phyloP scores from a whole-genome alignment of 2,888 invertebrate species.

The Heliothis peltigera region DNA sequence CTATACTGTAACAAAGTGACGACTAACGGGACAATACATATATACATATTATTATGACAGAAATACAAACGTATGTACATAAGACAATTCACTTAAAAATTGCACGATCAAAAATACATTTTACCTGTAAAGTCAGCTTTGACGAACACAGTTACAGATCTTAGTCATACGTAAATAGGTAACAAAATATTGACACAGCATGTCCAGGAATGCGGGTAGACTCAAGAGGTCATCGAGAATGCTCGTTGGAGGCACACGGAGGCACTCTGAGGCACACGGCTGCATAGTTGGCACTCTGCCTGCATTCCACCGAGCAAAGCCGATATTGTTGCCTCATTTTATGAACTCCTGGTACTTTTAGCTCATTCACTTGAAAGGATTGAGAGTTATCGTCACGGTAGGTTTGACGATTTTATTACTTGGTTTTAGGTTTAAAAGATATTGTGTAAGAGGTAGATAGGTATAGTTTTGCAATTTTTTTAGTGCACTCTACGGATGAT shows the following conservation, averaged over 20 bases:
- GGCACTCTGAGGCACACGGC: constrained; percentile 27
- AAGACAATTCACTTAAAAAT: too few relatives aligned
- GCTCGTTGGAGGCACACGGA: constrained; percentile 20
- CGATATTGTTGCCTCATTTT: constrained; percentile 41
- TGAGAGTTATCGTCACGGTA: not conserved
- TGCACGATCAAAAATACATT: too few relatives aligned
- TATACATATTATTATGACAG: not conserved
- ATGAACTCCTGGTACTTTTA: constrained; percentile 14
- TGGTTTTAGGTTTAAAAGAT: not conserved
- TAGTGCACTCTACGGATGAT: too few relatives aligned
- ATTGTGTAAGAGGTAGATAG: not conserved
- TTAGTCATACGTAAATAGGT: constrained; percentile 1
- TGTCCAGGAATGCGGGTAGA: constrained; percentile 41
- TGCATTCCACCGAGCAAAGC: constrained; percentile 43
- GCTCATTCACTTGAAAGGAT: constrained; percentile 2
- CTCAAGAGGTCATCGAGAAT: constrained; percentile 57
- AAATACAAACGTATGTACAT: too few relatives aligned
- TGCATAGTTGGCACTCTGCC: constrained; percentile 56
- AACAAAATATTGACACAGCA: constrained; percentile 42
- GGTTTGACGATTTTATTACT: not conserved
- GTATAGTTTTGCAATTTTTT: too few relatives aligned
- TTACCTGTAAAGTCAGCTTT: too few relatives aligned
- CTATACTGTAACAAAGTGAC: not conserved
- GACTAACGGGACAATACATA: too few relatives aligned
- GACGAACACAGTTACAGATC: not conserved